Evolutionary conservation across 2,797 vertebrate genomes (phyloP).

Genomic region (Thamnophis elegans): DNA sequence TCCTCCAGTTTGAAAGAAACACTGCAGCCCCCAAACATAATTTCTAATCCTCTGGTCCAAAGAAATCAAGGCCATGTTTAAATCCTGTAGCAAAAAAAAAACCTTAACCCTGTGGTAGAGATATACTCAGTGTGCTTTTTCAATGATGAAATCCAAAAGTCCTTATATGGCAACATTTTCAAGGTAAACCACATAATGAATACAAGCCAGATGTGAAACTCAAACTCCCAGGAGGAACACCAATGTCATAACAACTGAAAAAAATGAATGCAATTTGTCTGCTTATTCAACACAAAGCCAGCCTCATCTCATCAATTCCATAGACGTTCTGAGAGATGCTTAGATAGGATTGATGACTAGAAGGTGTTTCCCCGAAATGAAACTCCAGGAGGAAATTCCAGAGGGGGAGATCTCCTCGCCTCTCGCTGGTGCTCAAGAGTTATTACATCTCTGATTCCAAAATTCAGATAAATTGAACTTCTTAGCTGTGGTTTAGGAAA

Average conservation of each 20-base stretch:
- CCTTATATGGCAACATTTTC: background rate
- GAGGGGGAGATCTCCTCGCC: fast-evolving
- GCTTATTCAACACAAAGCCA: background rate
- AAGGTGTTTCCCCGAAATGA: background rate
- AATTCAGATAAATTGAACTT: background rate
- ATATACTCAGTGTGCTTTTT: background rate
- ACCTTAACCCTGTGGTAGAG: background rate
- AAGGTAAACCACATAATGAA: background rate
- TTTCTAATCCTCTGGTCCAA: background rate
- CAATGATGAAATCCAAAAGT: background rate
- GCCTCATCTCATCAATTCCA: background rate
- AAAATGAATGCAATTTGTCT: background rate
- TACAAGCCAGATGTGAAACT: background rate
- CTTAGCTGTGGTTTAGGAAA: background rate
- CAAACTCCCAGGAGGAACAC: background rate
- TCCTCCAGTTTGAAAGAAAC: background rate
- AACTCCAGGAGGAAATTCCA: fast-evolving
- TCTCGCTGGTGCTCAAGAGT: background rate
- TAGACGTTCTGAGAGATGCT: background rate
- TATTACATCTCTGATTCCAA: fast-evolving
- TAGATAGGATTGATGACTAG: fast-evolving
- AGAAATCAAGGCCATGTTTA: background rate
- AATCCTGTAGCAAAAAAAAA: background rate
- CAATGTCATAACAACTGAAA: background rate
- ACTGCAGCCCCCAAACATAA: background rate